These are phyloP conservation scores for Chironomus riparius DNA, from an alignment of 2,888 invertebrate species.

Conservation along the genomic window DNA sequence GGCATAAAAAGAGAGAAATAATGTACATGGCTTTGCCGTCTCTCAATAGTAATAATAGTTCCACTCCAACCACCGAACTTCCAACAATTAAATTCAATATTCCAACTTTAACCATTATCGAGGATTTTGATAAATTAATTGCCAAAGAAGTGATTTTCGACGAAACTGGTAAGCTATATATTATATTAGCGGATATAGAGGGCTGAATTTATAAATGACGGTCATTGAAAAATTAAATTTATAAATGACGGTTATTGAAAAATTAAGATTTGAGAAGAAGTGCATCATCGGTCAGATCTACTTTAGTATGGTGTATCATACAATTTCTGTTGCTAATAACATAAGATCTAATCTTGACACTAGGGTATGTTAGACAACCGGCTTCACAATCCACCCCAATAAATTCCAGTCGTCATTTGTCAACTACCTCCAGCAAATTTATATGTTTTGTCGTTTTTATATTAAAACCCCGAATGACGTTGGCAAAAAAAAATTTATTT, in stretches of 20 bases:
- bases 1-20: conserved; percentile 1
- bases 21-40: conserved; percentile 22
- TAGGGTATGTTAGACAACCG: no score
- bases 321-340: no score
- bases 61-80: background rate
- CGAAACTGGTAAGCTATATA: conserved; percentile 31
- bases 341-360: no score
- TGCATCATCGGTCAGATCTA: no score
- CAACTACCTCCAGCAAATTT: background rate
- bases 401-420: no score
- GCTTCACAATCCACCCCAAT: no score
- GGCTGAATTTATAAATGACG: no score
- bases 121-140: conserved; percentile 44
- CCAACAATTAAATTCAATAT: background rate
- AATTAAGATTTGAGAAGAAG: no score
- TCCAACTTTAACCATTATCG: conserved; percentile 34
- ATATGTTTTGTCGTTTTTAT: background rate
- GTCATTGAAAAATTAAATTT: no score
- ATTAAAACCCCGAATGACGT: background rate
- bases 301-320: no score
- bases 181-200: no score
- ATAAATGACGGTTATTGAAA: no score
- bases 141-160: conserved; percentile 38
- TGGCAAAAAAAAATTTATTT: background rate
- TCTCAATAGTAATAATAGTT: conserved; percentile 6